phyloP scores from a whole-genome alignment of 2,797 vertebrate species.

The Fistularia tabacaria region DNA sequence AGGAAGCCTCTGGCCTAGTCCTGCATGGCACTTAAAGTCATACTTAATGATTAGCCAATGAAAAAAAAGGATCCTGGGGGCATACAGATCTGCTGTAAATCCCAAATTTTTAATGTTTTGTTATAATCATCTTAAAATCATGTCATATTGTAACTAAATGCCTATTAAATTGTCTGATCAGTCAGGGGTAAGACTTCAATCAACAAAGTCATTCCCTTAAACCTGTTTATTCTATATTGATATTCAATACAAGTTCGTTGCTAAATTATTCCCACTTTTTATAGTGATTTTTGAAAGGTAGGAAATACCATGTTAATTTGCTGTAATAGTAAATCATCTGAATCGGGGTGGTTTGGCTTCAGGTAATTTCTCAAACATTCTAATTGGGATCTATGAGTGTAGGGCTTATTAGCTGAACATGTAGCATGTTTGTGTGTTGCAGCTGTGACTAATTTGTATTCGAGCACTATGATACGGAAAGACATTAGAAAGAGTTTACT shows the following conservation, averaged over 20 bases:
- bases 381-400: slow-evolving; percentile 10
- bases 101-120: slow-evolving; percentile 30
- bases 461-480: not conserved
- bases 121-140: slow-evolving; percentile 23
- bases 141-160: slow-evolving; percentile 21
- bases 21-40: slow-evolving; percentile 37
- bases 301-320: too few species aligned
- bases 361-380: slow-evolving; percentile 10
- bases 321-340: too few species aligned
- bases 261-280: slow-evolving; percentile 31
- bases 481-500: not conserved
- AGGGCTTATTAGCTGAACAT: slow-evolving; percentile 20
- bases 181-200: slow-evolving; percentile 14
- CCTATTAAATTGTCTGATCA: slow-evolving; percentile 22
- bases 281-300: slow-evolving; percentile 14
- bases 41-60: slow-evolving; percentile 17
- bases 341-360: not conserved
- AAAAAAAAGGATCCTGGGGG: slow-evolving; percentile 9
- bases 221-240: slow-evolving; percentile 27
- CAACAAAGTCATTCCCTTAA: slow-evolving; percentile 30
- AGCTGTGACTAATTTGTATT: not conserved
- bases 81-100: slow-evolving; percentile 13
- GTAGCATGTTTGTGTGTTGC: slow-evolving; percentile 2
- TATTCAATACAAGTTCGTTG: not conserved
- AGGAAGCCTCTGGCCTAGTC: slow-evolving; percentile 34